Evolutionary conservation across 2,888 invertebrate species (phyloP).

Genomic region (Anodontia alba): DNA sequence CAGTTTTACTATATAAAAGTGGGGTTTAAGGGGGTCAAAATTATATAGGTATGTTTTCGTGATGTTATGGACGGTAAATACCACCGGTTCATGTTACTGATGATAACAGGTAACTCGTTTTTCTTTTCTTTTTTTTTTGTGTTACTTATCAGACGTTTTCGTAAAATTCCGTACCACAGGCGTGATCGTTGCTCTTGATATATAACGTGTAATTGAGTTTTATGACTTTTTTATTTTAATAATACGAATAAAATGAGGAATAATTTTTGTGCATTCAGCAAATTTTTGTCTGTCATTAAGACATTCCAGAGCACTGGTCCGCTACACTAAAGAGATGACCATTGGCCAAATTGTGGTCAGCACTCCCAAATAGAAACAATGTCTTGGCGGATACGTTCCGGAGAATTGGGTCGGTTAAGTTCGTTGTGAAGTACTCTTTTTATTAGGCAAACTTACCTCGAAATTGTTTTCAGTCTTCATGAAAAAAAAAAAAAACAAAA

Average conservation of each 20-base stretch:
- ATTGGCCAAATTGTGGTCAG: conserved; percentile 10
- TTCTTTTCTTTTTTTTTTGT: too few species aligned
- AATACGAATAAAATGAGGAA: conserved; percentile 9
- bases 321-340: background rate
- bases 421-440: too few species aligned
- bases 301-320: conserved; percentile 7
- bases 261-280: conserved; percentile 11
- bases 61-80: too few species aligned
- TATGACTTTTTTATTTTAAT: conserved; percentile 10
- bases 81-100: too few species aligned
- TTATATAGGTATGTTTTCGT: too few species aligned
- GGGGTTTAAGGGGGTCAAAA: too few species aligned
- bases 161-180: background rate
- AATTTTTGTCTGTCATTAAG: background rate
- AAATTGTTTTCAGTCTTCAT: too few species aligned
- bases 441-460: too few species aligned
- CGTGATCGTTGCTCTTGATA: background rate
- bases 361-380: conserved; percentile 5
- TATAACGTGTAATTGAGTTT: background rate
- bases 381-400: background rate
- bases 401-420: background rate
- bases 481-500: too few species aligned
- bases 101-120: too few species aligned
- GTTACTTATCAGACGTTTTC: too few species aligned
- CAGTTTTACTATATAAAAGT: too few species aligned